Percentiles rank a stretch among this genome's conserved stretches.
phyloP scores from a whole-genome alignment of 2,797 vertebrate species.

The Pipistrellus pipistrellus region DNA sequence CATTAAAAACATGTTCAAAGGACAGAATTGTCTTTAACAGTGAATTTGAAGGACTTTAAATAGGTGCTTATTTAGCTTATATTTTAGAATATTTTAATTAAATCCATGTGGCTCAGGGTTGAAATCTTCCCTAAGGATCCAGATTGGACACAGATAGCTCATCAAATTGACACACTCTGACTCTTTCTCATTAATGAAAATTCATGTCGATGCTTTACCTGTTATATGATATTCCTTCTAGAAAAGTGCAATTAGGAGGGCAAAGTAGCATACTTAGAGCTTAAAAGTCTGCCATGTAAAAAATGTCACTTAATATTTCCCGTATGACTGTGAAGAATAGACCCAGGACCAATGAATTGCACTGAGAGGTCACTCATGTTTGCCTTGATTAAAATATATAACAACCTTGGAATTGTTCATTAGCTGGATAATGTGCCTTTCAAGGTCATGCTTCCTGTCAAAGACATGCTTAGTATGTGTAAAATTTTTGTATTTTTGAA shows the following conservation, averaged over 20 bases:
- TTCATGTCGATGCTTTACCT: constrained; percentile 58
- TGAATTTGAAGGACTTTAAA: constrained; percentile 72
- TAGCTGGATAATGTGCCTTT: constrained; percentile 71
- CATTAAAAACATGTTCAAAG: constrained; percentile 66
- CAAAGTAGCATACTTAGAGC: constrained; percentile 61
- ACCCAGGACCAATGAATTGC: constrained; percentile 56
- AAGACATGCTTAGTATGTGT: constrained; percentile 43
- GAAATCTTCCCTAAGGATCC: constrained; percentile 71
- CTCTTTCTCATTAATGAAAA: constrained; percentile 71
- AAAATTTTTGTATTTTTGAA: constrained; percentile 63
- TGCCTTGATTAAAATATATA: constrained; percentile 44
- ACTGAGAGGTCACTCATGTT: constrained; percentile 51
- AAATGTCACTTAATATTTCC: constrained; percentile 64
- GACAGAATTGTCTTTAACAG: constrained; percentile 71
- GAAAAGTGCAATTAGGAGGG: constrained; percentile 71
- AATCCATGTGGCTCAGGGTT: constrained; percentile 63
- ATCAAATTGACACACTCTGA: constrained; percentile 69
- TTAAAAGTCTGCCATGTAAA: constrained; percentile 70
- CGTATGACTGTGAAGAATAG: constrained; percentile 53
- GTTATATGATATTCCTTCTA: constrained; percentile 60
- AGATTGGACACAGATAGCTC: constrained; percentile 70
- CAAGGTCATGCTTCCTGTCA: constrained; percentile 65
- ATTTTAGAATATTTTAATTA: constrained; percentile 75
- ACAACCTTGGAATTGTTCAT: constrained; percentile 68
- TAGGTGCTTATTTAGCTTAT: constrained; percentile 59